Conservation (phyloP, 1,140 invertebrate genomes). For the Bombus haemorrhoidalis region DNA sequence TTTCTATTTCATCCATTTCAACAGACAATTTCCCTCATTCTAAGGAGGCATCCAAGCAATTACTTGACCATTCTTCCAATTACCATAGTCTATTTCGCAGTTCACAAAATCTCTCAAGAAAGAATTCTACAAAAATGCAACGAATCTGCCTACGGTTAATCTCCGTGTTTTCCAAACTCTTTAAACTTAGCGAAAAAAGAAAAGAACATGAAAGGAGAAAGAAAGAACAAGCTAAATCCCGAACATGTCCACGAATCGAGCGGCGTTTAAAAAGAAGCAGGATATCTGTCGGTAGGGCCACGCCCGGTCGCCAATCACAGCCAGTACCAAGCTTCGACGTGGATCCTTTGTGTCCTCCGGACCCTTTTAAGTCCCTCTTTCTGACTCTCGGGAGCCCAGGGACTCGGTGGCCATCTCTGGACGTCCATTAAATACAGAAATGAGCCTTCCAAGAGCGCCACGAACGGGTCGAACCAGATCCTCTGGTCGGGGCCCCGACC, state of each 20-base stretch:
- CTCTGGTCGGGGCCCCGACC: slow-evolving; percentile 59
- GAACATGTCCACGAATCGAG: slow-evolving; percentile 3
- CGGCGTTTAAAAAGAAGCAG: slow-evolving; percentile 62
- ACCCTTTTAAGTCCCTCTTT: slow-evolving; percentile 67
- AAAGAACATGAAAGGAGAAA: not conserved
- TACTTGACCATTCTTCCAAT: not conserved
- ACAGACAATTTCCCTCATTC: not conserved
- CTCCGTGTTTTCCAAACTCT: not conserved
- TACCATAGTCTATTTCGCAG: too few relatives aligned
- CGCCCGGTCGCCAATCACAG: slow-evolving; percentile 78
- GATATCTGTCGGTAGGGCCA: slow-evolving; percentile 71
- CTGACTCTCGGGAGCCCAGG: slow-evolving; percentile 65
- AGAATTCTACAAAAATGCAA: not conserved
- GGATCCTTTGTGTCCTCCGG: slow-evolving; percentile 76
- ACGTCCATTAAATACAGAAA: slow-evolving; percentile 82
- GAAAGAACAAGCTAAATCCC: not conserved
- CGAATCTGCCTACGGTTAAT: not conserved
- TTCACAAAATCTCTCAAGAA: not conserved
- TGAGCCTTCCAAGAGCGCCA: slow-evolving; percentile 78
- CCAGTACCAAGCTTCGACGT: slow-evolving; percentile 73
- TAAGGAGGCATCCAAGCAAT: not conserved
- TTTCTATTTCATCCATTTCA: not conserved
- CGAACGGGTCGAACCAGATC: slow-evolving; percentile 77
- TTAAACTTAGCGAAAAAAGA: not conserved
- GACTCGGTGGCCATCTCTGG: slow-evolving; percentile 78